Evolutionary conservation across 2,113 vertebrate species (phyloP), one percentile per base, ranked within the genome.

Genomic region (Gasterosteus nipponicus): DNA sequence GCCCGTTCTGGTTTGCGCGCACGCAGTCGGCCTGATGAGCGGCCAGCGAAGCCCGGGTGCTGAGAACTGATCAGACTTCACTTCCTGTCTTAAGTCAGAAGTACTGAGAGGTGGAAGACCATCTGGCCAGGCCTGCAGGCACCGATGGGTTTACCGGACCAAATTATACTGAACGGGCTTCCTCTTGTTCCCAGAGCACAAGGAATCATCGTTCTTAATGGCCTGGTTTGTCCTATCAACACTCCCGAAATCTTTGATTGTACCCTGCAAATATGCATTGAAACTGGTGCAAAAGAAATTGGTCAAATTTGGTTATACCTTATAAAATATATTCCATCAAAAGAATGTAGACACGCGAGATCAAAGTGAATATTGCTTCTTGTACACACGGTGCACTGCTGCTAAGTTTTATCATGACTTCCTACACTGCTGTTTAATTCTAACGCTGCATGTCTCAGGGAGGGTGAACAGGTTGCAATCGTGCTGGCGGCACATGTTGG

Each of bases 31-130:
- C 42, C 66, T 78, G 88, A 84, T 70, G 68, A 82, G 71, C 31
- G 29, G 42, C 53, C 49, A 80, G 16, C 57, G 77, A 75, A 57
- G 60, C n/a, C 53, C 63, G 16, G 3, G 38, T 51, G 71, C 56
- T 84, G 82, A 88, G 82, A 74, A 5, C 78, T 57, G 86, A 19
- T 83, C 75, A 15, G 81, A 65, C 64, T 9, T 26, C 22, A 57
- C 70, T 87, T 88, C 88, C 88, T 80, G 80, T 87, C 72, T 63
- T 69, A 68, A 12, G 61, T 75, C 49, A 70, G 41, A 64, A 22
- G 62, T 69, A 60, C 68, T 57, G 63, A 81, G 67, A 75, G 80
- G 79, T 67, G 47, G 41, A 84, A 53, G 56, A 70, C 77, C 81
- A 82, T 89, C 82, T 85, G 88, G 81, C 39, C 41, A 10, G 72